Evolutionary conservation across 2,888 invertebrate genomes (phyloP).

Genomic region (Pardosa pseudoannulata): DNA sequence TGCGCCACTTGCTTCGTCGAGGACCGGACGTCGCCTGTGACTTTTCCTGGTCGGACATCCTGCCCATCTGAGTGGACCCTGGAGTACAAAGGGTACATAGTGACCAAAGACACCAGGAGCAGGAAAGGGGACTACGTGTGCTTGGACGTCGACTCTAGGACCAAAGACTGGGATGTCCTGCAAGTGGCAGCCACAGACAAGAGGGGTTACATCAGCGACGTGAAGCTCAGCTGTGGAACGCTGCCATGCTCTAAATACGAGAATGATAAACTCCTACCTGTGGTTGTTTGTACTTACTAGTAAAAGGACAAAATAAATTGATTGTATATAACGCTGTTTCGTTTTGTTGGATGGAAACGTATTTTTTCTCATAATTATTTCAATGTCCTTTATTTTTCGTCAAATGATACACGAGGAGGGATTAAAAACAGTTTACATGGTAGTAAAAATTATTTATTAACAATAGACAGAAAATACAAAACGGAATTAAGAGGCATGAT

Average conservation of each 20-base stretch:
- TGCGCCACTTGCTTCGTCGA: constrained; percentile 42
- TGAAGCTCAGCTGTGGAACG: constrained; percentile 44
- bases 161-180: neutral
- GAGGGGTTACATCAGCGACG: constrained; percentile 27
- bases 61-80: constrained; percentile 55
- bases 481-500: too few species aligned
- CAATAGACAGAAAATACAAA: too few species aligned
- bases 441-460: too few species aligned
- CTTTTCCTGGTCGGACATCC: constrained; percentile 18
- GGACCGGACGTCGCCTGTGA: constrained; percentile 37
- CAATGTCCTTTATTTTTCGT: too few species aligned
- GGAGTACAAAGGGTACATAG: constrained; percentile 56
- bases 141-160: constrained; percentile 20
- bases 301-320: neutral
- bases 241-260: constrained; percentile 29
- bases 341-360: too few species aligned
- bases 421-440: too few species aligned
- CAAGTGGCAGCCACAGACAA: constrained; percentile 7
- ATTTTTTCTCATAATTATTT: too few species aligned
- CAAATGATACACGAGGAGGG: too few species aligned
- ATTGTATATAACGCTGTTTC: too few species aligned
- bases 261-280: constrained; percentile 35
- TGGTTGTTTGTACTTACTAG: constrained; percentile 61
- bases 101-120: constrained; percentile 37
- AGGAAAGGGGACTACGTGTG: constrained; percentile 53